Evolutionary conservation across 2,888 invertebrate genomes (phyloP).

Genomic region (Magallana nippona): DNA sequence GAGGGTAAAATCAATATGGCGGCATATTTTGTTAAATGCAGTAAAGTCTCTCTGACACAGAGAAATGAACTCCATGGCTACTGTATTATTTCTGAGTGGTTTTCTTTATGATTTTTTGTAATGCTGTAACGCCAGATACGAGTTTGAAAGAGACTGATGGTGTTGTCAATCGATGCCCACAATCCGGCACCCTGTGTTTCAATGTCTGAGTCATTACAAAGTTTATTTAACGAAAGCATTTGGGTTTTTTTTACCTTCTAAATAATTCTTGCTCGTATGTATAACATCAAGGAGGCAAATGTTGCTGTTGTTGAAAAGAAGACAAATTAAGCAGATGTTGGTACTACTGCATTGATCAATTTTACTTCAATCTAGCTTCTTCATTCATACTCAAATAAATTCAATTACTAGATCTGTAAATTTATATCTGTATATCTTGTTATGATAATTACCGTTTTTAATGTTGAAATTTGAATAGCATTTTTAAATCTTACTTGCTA

Average conservation of each 20-base stretch:
- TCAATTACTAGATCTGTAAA: too few relatives aligned
- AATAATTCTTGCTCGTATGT: neutral
- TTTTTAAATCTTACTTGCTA: too few relatives aligned
- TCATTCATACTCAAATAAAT: too few relatives aligned
- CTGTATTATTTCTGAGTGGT: conserved; percentile 7
- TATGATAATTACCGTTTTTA: too few relatives aligned
- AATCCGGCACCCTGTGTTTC: neutral
- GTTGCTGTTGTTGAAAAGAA: too few relatives aligned
- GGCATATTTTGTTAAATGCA: conserved; percentile 3
- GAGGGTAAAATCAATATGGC: conserved; percentile 11
- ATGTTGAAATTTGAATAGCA: too few relatives aligned
- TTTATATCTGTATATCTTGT: too few relatives aligned
- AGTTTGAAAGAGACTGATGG: neutral
- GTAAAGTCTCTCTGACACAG: neutral
- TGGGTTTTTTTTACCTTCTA: neutral
- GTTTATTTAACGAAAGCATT: neutral
- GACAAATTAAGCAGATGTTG: too few relatives aligned
- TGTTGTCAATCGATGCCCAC: neutral
- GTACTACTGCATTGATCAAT: too few relatives aligned
- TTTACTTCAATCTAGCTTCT: too few relatives aligned
- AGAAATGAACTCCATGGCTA: neutral
- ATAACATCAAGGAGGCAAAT: neutral
- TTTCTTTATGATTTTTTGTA: neutral
- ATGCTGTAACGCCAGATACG: neutral
- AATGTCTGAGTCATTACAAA: neutral